Percentiles rank a stretch among this genome's conserved stretches.
Evolutionary conservation across 2,113 vertebrate species (phyloP).

Genomic region (Abramis brama): DNA sequence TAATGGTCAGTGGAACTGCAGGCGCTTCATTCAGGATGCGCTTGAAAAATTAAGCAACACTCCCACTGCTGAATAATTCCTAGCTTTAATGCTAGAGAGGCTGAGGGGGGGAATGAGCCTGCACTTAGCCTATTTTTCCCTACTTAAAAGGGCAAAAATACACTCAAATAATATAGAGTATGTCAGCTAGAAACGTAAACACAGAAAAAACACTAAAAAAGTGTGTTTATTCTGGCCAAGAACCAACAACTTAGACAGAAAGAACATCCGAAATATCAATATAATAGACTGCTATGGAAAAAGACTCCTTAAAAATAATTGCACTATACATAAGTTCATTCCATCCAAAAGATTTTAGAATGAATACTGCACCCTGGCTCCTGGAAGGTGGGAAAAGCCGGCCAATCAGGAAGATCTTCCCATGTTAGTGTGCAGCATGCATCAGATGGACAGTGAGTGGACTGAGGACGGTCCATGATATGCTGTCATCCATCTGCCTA

Average conservation of each 20-base stretch:
- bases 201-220: not conserved
- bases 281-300: not conserved
- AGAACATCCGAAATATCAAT: not conserved
- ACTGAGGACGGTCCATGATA: not conserved
- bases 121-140: slow-evolving; percentile 34
- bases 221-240: not conserved
- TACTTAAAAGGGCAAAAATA: slow-evolving; percentile 9
- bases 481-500: not conserved
- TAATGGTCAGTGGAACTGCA: slow-evolving; percentile 75
- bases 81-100: slow-evolving; percentile 67
- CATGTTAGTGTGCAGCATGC: not conserved
- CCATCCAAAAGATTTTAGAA: not conserved
- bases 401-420: not conserved
- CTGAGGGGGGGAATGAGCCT: slow-evolving; percentile 18
- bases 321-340: not conserved
- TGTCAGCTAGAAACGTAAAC: slow-evolving; percentile 1
- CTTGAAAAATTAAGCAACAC: slow-evolving; percentile 74
- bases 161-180: not conserved
- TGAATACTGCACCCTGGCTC: not conserved
- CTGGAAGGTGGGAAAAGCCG: not conserved
- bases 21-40: slow-evolving; percentile 61
- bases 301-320: not conserved
- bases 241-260: not conserved
- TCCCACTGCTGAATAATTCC: slow-evolving; percentile 69
- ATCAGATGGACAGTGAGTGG: not conserved